Evolutionary conservation across 2,797 vertebrate genomes (phyloP), one percentile per base, ranked within the genome.

Genomic region (Neosalanx taihuensis): DNA sequence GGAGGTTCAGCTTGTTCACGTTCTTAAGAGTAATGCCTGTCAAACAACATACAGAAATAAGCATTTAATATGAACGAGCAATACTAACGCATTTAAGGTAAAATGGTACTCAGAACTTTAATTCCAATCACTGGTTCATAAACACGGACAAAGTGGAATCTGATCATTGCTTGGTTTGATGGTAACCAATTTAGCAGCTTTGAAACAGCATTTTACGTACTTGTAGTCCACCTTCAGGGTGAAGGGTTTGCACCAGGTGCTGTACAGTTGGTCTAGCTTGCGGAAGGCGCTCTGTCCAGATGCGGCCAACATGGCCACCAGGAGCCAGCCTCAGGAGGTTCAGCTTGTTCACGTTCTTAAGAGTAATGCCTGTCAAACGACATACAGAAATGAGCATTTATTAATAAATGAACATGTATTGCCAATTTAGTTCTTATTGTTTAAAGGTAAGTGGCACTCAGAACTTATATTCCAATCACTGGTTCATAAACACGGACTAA

Each of bases 211-310:
- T 3, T 46, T 9, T 0, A 85, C 95, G 92, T 83, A 99, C 97
- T 97, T 98, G 84, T 97, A 99, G 86, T 93, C 89, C 0, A 87
- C 81, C 92, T 99, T 99, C 56, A 96, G 90, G 20, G 93, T 86
- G 41, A 97, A 83, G 1, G 95, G 69, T 85, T 98, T 99, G 69
- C 96, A 95, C 95, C 98, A 96, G 74, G 97, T 99, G 84, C 98
- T 96, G 0, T 99, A 99, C 33, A 99, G 85, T 0, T 94, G 92
- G 12, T 99, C 98, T 83, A 99, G 86, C 77, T 97, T 98, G 69
- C 95, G 95, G 94, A 99, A 99, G 65, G 98, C 97, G 1, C 96
- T 94, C 76, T 99, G 98, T 99, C 98, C 98, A 99, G 87, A 99
- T 99, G 90, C 96, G 95, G 0, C 97, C 97, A 4, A 99, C 92